Conservation (phyloP, 2,888 invertebrate species). For the Bruchidius siliquastri region DNA sequence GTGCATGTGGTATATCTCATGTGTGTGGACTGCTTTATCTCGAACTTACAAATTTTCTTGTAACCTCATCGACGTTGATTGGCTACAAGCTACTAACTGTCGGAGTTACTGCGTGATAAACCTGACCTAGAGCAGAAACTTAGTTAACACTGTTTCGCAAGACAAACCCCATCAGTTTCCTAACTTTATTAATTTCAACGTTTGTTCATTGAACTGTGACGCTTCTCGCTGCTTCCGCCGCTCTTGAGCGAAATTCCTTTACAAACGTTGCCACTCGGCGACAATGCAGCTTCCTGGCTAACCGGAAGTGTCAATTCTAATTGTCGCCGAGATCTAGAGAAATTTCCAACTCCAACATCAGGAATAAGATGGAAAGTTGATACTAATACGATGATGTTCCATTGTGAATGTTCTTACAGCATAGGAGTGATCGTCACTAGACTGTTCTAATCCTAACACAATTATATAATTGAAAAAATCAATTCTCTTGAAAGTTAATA, state of each 20-base stretch:
- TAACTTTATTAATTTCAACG: background rate
- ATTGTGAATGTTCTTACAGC: no score
- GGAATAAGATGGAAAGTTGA: background rate
- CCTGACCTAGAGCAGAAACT: background rate
- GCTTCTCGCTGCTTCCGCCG: background rate
- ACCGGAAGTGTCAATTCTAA: background rate
- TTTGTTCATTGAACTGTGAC: background rate
- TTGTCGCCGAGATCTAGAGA: background rate
- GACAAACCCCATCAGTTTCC: background rate
- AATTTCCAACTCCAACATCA: background rate
- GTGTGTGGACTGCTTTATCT: background rate
- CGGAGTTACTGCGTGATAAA: background rate
- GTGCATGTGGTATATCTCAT: no score
- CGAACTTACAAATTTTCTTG: background rate
- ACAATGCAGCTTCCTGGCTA: background rate
- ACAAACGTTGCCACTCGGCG: background rate
- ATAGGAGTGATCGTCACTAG: no score
- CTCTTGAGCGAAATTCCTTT: background rate
- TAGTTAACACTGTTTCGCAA: background rate
- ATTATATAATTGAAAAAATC: no score
- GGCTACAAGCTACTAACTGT: background rate
- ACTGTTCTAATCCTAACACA: no score
- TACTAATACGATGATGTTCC: background rate
- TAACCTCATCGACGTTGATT: background rate
- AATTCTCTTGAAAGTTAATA: no score